Evolutionary conservation across 2,888 invertebrate genomes (phyloP).

Genomic region (Tiphia femorata): DNA sequence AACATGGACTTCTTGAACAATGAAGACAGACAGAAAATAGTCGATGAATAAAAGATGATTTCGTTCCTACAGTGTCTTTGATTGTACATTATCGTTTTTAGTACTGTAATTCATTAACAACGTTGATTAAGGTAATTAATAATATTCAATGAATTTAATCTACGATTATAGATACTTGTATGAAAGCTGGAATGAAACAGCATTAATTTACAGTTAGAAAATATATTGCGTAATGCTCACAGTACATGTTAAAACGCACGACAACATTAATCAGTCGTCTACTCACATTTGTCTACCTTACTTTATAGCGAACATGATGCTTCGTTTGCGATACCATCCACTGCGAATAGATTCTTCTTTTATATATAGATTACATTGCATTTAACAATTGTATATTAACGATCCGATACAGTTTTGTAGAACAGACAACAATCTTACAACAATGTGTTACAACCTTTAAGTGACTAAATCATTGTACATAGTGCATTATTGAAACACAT

Average conservation of each 20-base stretch:
- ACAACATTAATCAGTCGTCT: not conserved
- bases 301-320: too few relatives aligned
- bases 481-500: too few relatives aligned
- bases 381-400: too few relatives aligned
- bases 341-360: too few relatives aligned
- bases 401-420: too few relatives aligned
- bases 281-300: too few relatives aligned
- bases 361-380: too few relatives aligned
- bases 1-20: slow-evolving; percentile 1
- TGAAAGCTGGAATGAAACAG: not conserved
- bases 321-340: too few relatives aligned
- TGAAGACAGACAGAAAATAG: slow-evolving; percentile 50
- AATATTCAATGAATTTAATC: not conserved
- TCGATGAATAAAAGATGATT: slow-evolving; percentile 14
- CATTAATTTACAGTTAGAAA: not conserved
- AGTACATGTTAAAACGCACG: not conserved
- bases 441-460: too few relatives aligned
- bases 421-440: too few relatives aligned
- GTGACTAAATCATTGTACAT: too few relatives aligned
- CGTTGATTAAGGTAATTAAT: not conserved
- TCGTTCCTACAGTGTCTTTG: too few relatives aligned
- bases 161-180: not conserved
- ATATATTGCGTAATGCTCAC: not conserved
- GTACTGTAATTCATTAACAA: not conserved
- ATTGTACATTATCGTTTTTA: slow-evolving; percentile 16